Base-by-base conservation (phyloP, 2,113 vertebrate genomes). In the Misgurnus mizolepis region DNA sequence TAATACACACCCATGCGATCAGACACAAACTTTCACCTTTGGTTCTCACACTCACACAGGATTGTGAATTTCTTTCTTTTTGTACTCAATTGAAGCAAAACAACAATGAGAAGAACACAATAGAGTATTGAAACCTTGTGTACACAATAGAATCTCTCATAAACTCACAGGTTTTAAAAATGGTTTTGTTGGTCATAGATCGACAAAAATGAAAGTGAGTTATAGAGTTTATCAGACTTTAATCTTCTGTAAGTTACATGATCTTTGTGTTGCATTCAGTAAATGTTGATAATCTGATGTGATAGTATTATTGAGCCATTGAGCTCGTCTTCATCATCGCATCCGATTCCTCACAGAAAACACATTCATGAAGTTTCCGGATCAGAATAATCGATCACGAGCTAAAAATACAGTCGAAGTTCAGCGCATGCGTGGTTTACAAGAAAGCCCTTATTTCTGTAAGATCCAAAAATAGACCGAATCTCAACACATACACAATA, bases 21-120 rank as follows among this genome's bases (percentile, higher is more conserved):
- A 64, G 27, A 76, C 61, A 53, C 75, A 77, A 22, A 67, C 62
- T n/a, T 56, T 56, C 15, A n/a, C 55, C 55, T n/a, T 3, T 58
- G 45, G 7, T 47, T 47, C 45, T 47, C 45, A 47, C 10, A 8
- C 45, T 47, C 45, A 47, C 10, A 8, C 45, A 47, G 45, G 10
- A 47, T 10, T 5, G 45, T 47, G 45, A 9, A 47, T 6, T 47
- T 10, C 4, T 5, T 34, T 34, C 27, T 34, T 34, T 34, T 34
- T 34, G 27, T 34, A 34, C 2, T 34, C 27, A 34, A 34, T 34
- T 34, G 27, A 34, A 34, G 27, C 27, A 34, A 34, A 34, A 34
- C 27, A 34, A 34, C 27, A 34, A 34, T 34, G 27, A 2, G 27
- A 34, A 34, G 3, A 34, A 34, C 27, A 34, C 27, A 34, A 34